Evolutionary conservation across 2,113 vertebrate genomes (phyloP).

Genomic region (Nannospalax galili): DNA sequence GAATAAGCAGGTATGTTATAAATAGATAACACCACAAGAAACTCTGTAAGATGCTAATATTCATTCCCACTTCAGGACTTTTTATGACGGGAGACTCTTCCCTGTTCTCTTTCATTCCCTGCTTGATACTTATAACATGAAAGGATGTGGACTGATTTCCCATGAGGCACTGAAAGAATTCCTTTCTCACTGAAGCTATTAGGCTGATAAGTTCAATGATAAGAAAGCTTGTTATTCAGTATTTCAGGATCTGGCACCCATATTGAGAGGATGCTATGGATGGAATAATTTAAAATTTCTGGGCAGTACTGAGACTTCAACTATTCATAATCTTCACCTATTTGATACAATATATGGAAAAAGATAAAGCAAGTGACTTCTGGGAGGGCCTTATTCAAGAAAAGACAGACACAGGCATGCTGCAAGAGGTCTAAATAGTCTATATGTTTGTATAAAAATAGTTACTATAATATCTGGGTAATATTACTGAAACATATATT

Average conservation of each 20-base stretch:
- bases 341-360: not conserved
- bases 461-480: not conserved
- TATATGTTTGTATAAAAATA: not conserved
- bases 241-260: not conserved
- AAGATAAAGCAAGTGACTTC: not conserved
- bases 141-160: not conserved
- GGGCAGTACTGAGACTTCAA: not conserved
- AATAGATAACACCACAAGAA: not conserved
- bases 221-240: not conserved
- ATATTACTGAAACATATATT: not conserved
- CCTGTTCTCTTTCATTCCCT: not conserved
- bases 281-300: not conserved
- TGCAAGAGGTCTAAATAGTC: not conserved
- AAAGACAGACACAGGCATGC: not conserved
- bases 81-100: not conserved
- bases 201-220: not conserved
- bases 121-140: slow-evolving; percentile 18
- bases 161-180: not conserved
- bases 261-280: not conserved
- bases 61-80: not conserved
- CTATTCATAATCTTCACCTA: not conserved
- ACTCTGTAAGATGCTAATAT: not conserved
- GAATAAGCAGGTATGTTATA: not conserved
- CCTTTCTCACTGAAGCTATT: not conserved
- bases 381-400: not conserved